phyloP scores from a whole-genome alignment of 2,113 vertebrate species.

The Leucoraja erinaceus region DNA sequence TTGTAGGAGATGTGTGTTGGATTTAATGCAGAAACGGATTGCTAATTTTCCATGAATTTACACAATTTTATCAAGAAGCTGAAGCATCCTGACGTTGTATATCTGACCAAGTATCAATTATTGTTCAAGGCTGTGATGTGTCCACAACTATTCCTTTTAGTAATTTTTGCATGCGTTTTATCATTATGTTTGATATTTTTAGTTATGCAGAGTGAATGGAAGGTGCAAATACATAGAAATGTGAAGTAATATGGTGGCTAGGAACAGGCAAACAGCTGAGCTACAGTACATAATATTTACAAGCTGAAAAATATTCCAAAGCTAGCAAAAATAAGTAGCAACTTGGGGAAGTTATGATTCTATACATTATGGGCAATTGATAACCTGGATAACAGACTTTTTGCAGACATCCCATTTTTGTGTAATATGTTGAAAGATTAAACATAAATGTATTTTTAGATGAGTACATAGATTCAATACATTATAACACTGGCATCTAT shows the following conservation, averaged over 20 bases:
- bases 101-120: not conserved
- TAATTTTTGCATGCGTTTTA: not conserved
- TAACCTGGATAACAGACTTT: not conserved
- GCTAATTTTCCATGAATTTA: slow-evolving; percentile 20
- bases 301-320: slow-evolving; percentile 8
- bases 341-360: not conserved
- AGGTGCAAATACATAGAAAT: not conserved
- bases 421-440: slow-evolving; percentile 7
- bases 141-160: not conserved
- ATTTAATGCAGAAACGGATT: not conserved
- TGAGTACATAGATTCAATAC: not conserved
- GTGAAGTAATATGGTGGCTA: not conserved
- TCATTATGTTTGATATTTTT: not conserved
- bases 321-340: not conserved
- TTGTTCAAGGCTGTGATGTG: not conserved
- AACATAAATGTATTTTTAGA: not conserved
- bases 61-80: not conserved
- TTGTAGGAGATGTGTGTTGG: not conserved
- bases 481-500: not conserved
- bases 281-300: not conserved
- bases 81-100: not conserved
- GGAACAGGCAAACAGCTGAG: not conserved
- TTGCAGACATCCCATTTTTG: not conserved
- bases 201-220: not conserved
- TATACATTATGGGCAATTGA: not conserved